Percentiles rank a stretch among this genome's conserved stretches.
phyloP scores from a whole-genome alignment of 2,888 invertebrate genomes.

The Polyommatus iphigenia region DNA sequence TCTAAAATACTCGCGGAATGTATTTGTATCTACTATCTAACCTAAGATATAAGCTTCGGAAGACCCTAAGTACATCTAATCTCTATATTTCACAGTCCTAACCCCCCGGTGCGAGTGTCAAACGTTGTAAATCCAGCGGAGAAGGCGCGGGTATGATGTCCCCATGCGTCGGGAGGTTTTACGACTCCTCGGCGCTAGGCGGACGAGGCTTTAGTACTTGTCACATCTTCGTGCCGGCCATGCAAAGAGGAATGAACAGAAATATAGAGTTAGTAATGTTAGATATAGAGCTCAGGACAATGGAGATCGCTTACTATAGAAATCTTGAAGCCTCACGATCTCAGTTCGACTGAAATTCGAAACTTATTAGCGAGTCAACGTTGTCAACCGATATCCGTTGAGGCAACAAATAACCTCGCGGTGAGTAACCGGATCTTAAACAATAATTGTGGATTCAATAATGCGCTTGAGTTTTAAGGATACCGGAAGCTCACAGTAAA shows the following conservation, averaged over 20 bases:
- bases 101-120: constrained; percentile 9
- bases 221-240: constrained; percentile 3
- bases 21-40: not conserved
- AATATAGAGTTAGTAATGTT: not conserved
- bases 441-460: too few relatives aligned
- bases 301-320: not conserved
- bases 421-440: too few relatives aligned
- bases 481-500: too few relatives aligned
- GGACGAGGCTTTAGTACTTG: not conserved
- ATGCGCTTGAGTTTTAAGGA: too few relatives aligned
- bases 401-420: not conserved
- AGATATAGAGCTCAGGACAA: not conserved
- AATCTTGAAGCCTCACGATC: not conserved
- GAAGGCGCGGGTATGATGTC: not conserved
- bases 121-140: not conserved
- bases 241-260: not conserved
- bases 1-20: not conserved
- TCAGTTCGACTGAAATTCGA: not conserved
- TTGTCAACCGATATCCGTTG: not conserved
- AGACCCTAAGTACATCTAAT: not conserved
- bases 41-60: not conserved
- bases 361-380: not conserved
- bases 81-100: constrained; percentile 11
- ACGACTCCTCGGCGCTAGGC: constrained; percentile 12
- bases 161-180: not conserved